Evolutionary conservation across 2,888 invertebrate species (phyloP), one percentile per base, ranked within the genome.

Genomic region (Cryptocephalus primarius): DNA sequence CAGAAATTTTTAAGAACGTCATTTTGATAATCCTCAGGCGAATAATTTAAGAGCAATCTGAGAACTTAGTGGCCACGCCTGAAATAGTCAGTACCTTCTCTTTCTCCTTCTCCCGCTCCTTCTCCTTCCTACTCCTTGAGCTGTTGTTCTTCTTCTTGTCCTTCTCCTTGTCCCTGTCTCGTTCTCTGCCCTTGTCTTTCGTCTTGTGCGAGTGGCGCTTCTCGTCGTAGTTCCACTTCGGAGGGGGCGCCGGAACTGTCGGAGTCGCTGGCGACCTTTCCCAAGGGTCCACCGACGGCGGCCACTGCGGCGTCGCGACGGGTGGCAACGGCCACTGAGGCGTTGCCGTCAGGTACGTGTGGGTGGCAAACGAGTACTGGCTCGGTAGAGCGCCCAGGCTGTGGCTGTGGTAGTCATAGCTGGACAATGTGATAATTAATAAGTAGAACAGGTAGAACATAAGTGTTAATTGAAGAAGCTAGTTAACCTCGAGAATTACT

Each of bases 101-200:
- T 47, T 59, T 59, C 42, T 60, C 56, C 51, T 57, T 56, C 36
- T 57, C 40, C 12, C 40, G 40, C 9, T 40, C 47, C 54, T 54
- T 53, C 48, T 60, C 57, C 42, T 48, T 56, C 55, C 44, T 57
- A 48, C 64, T 12, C 73, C 72, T 10, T 67, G 42, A 44, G 33
- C 52, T 74, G 72, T 48, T 75, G 65, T 53, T 75, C 72, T 48
- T 75, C 55, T 59, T 66, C 53, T 60, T 61, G 12, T 70, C 65
- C 34, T 67, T 61, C 39, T 68, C 70, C 14, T 56, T 52, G 4
- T 53, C 52, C 39, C 46, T 39, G n/a, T 50, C 54, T 45, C 40
- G 34, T 1, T 53, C 53, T 33, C 49, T 50, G 12, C 45, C 48
- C 41, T 48, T 41, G 8, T 54, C 55, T 42, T 52, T 53, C 39